Percentiles rank a stretch among this genome's conserved stretches.
These are phyloP conservation scores for Epizoanthus rinbou DNA, from an alignment of 92 coral and sea anemone genomes.

Conservation along the genomic window DNA sequence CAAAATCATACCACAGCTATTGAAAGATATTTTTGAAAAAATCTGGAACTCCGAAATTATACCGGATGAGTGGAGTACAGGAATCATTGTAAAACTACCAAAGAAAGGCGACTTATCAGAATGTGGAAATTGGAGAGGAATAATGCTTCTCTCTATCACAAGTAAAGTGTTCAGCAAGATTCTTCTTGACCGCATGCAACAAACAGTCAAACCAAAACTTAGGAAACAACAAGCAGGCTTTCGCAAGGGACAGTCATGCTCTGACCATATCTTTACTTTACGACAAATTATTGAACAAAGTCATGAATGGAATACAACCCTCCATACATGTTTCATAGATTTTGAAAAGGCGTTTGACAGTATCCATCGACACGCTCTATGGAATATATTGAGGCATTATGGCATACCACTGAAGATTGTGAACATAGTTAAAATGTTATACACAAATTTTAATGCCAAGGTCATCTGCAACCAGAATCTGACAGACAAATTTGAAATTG, in stretches of 20 bases:
- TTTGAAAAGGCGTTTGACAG: not conserved
- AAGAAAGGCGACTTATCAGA: too few species aligned
- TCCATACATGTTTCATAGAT: not conserved
- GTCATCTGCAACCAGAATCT: conserved; percentile 23
- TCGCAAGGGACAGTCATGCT: conserved; percentile 7
- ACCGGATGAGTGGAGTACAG: too few species aligned
- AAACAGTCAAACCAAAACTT: not conserved
- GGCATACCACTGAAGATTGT: conserved; percentile 17
- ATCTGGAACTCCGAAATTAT: too few species aligned
- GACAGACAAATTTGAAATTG: conserved; percentile 1
- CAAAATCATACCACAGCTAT: too few species aligned
- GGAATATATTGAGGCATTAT: conserved; percentile 1
- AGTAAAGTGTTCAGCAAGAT: too few species aligned
- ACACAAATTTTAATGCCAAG: conserved; percentile 14
- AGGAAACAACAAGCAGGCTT: conserved; percentile 23
- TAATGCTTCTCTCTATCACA: too few species aligned
- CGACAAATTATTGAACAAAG: not conserved
- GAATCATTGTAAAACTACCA: too few species aligned
- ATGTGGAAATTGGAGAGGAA: too few species aligned
- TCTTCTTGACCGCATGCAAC: too few species aligned
- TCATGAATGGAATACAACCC: not conserved
- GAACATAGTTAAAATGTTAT: conserved; percentile 28
- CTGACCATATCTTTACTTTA: conserved; percentile 9
- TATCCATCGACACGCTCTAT: not conserved
- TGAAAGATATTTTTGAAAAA: too few species aligned